Evolutionary conservation across 2,113 vertebrate genomes (phyloP).

Genomic region (Argyrosomus japonicus): DNA sequence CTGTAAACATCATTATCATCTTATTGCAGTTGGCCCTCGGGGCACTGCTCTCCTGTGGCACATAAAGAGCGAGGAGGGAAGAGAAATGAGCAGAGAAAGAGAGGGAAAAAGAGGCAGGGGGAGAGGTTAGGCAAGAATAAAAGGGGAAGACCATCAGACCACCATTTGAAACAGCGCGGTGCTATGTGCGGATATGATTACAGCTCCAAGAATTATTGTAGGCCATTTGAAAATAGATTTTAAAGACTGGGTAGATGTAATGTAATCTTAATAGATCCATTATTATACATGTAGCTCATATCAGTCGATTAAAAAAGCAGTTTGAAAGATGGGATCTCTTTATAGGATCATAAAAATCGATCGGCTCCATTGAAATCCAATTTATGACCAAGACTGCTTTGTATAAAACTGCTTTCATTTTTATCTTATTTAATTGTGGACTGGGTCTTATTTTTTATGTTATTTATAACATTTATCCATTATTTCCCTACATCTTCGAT

Average conservation of each 20-base stretch:
- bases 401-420: too few relatives aligned
- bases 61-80: slow-evolving; percentile 22
- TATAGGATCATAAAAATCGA: not conserved
- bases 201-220: slow-evolving; percentile 7
- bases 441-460: too few relatives aligned
- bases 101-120: slow-evolving; percentile 7
- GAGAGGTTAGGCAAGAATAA: slow-evolving; percentile 37
- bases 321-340: not conserved
- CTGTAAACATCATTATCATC: slow-evolving; percentile 99
- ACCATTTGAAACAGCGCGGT: not conserved
- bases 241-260: not conserved
- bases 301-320: slow-evolving; percentile 22
- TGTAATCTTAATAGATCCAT: not conserved
- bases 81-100: slow-evolving; percentile 9
- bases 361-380: too few relatives aligned
- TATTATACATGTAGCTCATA: not conserved
- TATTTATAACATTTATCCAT: too few relatives aligned
- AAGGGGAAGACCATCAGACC: not conserved
- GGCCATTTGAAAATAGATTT: not conserved
- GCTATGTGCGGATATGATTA: not conserved
- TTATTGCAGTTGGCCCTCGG: slow-evolving; percentile 98
- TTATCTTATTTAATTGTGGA: too few relatives aligned
- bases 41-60: slow-evolving; percentile 88
- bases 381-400: too few relatives aligned
- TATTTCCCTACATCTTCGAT: too few relatives aligned